A percentile compares a stretch with the other conserved stretches of the same genome.
Conservation (phyloP, 2,797 vertebrate genomes). For the Buphagus erythrorhynchus region DNA sequence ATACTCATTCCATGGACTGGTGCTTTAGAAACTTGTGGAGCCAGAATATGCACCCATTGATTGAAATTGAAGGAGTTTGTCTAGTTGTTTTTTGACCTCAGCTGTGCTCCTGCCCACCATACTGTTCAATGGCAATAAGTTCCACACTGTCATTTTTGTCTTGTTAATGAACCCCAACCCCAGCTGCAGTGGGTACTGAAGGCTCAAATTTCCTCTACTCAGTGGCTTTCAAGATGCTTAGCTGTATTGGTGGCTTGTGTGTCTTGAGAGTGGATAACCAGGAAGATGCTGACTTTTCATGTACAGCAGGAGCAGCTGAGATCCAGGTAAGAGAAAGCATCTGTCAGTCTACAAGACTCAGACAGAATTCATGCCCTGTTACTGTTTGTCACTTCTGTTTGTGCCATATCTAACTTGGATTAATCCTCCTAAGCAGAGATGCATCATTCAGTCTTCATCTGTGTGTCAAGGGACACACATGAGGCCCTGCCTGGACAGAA, state of each 20-base stretch:
- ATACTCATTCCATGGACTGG: neutral
- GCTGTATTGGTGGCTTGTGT: neutral
- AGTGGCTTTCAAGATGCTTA: neutral
- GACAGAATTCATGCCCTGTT: neutral
- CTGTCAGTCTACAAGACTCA: neutral
- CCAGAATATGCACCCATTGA: neutral
- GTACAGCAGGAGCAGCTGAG: neutral
- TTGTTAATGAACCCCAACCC: neutral
- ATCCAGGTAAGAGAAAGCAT: neutral
- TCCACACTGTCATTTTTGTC: neutral
- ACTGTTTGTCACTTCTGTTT: neutral
- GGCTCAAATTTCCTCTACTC: neutral
- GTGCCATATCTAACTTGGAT: neutral
- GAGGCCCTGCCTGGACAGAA: neutral
- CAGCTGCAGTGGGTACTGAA: neutral
- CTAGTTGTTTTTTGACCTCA: neutral
- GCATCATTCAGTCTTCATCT: neutral
- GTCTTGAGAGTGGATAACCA: neutral
- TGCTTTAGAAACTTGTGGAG: neutral
- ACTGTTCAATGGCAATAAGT: neutral
- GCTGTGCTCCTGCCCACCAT: neutral
- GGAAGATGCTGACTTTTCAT: accelerated
- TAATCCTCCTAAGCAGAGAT: neutral
- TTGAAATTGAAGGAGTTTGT: neutral
- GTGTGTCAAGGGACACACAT: neutral